Conservation (phyloP, 2,888 invertebrate species). For the Galerucella pusilla region DNA sequence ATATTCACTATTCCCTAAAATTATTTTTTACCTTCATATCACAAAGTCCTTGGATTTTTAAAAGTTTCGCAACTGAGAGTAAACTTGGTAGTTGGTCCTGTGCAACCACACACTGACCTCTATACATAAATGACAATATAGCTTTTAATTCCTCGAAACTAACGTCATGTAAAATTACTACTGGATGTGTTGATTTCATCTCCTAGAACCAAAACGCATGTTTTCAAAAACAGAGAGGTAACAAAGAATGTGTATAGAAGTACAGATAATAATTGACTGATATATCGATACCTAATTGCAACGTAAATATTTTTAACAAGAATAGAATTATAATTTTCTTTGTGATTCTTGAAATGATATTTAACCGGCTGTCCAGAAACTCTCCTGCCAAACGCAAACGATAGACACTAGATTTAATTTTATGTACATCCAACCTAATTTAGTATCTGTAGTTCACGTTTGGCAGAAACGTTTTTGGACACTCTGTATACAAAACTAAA, state of each 20-base stretch:
- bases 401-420: no score
- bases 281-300: no score
- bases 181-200: constrained; percentile 75
- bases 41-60: constrained; percentile 85
- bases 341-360: no score
- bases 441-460: no score
- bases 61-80: constrained; percentile 80
- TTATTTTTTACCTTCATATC: constrained; percentile 79
- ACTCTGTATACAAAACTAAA: no score
- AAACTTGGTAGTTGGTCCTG: constrained; percentile 82
- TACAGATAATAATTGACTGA: no score
- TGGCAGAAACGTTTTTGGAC: no score
- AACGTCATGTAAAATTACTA: constrained; percentile 78
- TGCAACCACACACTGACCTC: constrained; percentile 87
- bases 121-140: constrained; percentile 88
- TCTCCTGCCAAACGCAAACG: no score
- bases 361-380: no score
- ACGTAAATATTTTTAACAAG: no score
- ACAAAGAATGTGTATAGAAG: neutral
- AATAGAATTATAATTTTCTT: no score
- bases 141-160: constrained; percentile 78
- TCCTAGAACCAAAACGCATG: constrained; percentile 67
- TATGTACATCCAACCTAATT: no score
- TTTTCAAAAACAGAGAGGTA: neutral
- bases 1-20: neutral